phyloP scores from a whole-genome alignment of 2,113 vertebrate genomes.

The Anarhynchus alexandrinus region DNA sequence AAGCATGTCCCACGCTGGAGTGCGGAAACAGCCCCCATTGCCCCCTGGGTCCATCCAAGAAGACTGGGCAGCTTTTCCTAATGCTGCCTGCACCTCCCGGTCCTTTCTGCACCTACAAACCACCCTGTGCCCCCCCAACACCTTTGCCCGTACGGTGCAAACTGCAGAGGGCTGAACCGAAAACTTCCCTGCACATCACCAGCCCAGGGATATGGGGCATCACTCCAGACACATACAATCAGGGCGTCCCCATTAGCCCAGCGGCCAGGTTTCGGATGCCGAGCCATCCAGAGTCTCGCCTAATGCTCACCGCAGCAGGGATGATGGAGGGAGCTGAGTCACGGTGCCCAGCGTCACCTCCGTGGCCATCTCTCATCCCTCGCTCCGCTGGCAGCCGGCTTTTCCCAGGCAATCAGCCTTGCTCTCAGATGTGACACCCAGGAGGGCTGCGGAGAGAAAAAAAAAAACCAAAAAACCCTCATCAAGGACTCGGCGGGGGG shows the following conservation, averaged over 20 bases:
- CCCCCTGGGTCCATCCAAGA: neutral
- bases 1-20: fast-evolving
- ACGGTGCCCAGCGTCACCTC: neutral
- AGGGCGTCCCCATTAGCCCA: neutral
- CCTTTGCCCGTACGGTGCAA: fast-evolving
- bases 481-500: neutral
- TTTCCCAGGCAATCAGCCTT: conserved; percentile 7
- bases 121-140: neutral
- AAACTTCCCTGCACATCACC: neutral
- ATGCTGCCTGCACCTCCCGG: neutral
- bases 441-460: neutral
- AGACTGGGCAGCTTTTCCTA: neutral
- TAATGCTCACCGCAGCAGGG: fast-evolving
- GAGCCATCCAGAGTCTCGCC: neutral
- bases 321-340: neutral
- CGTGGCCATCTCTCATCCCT: neutral
- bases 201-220: neutral
- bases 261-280: neutral
- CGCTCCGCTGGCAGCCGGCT: fast-evolving
- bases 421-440: neutral
- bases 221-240: neutral
- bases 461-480: neutral
- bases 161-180: neutral
- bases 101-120: neutral
- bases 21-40: neutral